phyloP scores from a whole-genome alignment of 1,140 invertebrate species.

The Neodiprion lecontei region DNA sequence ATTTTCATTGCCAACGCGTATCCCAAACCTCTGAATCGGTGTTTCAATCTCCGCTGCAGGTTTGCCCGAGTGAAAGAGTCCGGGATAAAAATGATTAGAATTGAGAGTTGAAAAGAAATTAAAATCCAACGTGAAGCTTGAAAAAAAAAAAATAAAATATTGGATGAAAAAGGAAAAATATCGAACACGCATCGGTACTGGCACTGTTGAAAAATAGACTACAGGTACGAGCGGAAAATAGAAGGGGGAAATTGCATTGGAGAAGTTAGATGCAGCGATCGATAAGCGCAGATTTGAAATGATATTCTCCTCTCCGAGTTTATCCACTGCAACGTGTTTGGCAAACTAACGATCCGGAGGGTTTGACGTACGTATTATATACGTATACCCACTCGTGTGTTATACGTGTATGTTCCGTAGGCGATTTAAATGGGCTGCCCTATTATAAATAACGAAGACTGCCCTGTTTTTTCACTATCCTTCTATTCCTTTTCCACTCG shows the following conservation, averaged over 20 bases:
- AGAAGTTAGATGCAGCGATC: neutral
- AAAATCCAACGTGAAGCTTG: neutral
- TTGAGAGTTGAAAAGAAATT: no score
- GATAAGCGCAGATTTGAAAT: neutral
- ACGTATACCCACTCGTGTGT: neutral
- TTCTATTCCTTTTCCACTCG: neutral
- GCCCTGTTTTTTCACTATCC: neutral
- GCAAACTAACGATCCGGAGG: neutral
- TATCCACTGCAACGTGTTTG: neutral
- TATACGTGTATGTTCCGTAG: neutral
- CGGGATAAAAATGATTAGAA: no score
- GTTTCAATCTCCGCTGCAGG: neutral
- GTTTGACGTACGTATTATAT: no score
- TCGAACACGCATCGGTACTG: neutral
- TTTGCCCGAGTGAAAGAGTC: no score
- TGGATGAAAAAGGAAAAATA: neutral
- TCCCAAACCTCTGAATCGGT: neutral
- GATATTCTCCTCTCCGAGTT: neutral
- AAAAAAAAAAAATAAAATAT: neutral
- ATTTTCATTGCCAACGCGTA: no score
- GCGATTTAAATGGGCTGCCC: neutral
- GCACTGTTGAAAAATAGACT: neutral
- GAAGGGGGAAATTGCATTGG: neutral
- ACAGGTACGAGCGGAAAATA: neutral
- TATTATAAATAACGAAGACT: constrained; percentile 6